A percentile compares a stretch with the other conserved stretches of the same genome.
Conservation (phyloP, 2,888 invertebrate genomes). For the Hetaerina titia region DNA sequence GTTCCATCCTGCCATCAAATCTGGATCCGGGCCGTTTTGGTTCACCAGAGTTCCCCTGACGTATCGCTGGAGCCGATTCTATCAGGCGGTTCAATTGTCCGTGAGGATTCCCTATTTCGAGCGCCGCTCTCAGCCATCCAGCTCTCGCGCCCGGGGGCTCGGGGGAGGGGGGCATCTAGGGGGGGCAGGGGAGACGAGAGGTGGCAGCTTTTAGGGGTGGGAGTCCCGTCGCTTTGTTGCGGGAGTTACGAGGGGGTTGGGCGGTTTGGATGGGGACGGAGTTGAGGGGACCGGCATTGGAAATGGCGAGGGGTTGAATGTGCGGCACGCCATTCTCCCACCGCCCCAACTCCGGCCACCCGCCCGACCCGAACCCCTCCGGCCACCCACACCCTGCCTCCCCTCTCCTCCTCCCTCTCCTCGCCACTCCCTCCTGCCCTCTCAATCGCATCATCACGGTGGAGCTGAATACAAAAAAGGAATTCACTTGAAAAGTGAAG, state of each 20-base stretch:
- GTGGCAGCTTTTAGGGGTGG: background rate
- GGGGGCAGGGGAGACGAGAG: background rate
- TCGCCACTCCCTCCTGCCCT: too few relatives aligned
- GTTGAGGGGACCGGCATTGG: background rate
- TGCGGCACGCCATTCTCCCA: background rate
- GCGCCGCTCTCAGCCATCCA: background rate
- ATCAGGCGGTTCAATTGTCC: slow-evolving; percentile 69
- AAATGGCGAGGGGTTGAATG: too few relatives aligned
- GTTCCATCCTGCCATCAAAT: slow-evolving; percentile 69
- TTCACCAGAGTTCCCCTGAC: slow-evolving; percentile 69
- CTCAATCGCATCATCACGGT: background rate
- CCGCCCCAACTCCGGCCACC: background rate
- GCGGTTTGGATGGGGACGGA: background rate
- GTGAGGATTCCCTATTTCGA: slow-evolving; percentile 67
- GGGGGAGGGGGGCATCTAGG: background rate
- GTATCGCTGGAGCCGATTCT: slow-evolving; percentile 68
- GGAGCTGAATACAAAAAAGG: slow-evolving; percentile 40
- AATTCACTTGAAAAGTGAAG: slow-evolving; percentile 6
- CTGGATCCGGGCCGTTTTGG: slow-evolving; percentile 68
- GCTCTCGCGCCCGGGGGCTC: background rate
- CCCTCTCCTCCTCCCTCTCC: too few relatives aligned
- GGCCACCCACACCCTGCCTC: background rate
- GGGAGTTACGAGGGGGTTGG: background rate
- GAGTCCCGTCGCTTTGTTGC: background rate
- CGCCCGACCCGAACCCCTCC: background rate